Evolutionary conservation across 92 coral and sea anemone genomes (phyloP).

Genomic region (Palythoa grandis): DNA sequence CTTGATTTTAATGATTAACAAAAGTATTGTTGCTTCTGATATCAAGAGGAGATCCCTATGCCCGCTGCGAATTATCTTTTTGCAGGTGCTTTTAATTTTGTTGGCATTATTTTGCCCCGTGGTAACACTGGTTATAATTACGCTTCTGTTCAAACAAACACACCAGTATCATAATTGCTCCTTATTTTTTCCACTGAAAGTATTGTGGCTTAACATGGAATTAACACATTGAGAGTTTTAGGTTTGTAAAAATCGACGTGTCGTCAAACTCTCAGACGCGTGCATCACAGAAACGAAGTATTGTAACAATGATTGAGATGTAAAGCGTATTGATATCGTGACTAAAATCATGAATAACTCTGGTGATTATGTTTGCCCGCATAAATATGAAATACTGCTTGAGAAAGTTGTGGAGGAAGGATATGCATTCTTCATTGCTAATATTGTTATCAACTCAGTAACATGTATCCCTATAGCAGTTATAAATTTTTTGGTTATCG

Average conservation of each 20-base stretch:
- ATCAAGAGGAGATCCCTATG: too few species aligned
- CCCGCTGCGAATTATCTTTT: too few species aligned
- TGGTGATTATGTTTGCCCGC: neutral
- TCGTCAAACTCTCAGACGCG: neutral
- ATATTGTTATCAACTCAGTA: constrained; percentile 17
- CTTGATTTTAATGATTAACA: too few species aligned
- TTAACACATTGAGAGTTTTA: too few species aligned
- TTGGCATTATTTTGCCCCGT: neutral
- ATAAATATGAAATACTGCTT: neutral
- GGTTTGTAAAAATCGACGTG: neutral
- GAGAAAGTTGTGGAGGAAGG: constrained; percentile 7
- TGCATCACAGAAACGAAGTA: neutral
- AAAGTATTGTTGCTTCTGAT: too few species aligned
- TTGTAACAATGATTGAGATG: neutral
- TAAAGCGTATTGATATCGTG: neutral
- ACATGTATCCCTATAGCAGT: constrained; percentile 11
- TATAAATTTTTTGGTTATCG: constrained; percentile 6
- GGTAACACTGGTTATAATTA: neutral
- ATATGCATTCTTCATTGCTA: constrained; percentile 3
- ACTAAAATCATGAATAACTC: neutral
- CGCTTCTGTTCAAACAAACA: neutral
- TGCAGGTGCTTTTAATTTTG: constrained; percentile 14
- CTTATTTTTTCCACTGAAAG: neutral
- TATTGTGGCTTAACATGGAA: neutral
- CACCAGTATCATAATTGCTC: neutral